These are phyloP conservation scores for Hylaeus anthracinus DNA, from an alignment of 1,140 invertebrate genomes.

Conservation along the genomic window DNA sequence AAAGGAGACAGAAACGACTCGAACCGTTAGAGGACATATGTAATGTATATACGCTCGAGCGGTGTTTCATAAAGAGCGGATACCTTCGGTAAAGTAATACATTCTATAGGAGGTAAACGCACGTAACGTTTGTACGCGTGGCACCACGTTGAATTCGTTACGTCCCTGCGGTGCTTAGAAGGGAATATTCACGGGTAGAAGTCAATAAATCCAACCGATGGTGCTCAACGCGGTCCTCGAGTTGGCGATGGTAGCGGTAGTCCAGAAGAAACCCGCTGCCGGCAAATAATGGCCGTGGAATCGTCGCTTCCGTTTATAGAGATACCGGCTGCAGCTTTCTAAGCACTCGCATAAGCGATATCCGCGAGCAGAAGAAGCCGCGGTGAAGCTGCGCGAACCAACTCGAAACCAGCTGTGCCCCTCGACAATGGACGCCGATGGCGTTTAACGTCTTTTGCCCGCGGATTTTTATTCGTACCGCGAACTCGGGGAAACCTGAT, in stretches of 20 bases:
- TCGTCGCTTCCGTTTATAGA: conserved; percentile 69
- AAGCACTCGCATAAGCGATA: conserved; percentile 35
- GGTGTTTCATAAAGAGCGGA: background rate
- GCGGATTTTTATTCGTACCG: conserved; percentile 19
- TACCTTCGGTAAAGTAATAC: background rate
- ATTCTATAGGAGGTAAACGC: conserved; percentile 6
- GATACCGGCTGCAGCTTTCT: conserved; percentile 57
- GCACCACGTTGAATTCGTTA: conserved; percentile 30
- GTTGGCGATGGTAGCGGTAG: conserved; percentile 29
- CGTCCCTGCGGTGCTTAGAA: conserved; percentile 26
- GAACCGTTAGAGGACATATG: background rate
- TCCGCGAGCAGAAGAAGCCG: conserved; percentile 25
- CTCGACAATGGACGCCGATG: conserved; percentile 43
- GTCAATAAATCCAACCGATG: conserved; percentile 54
- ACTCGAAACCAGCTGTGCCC: conserved; percentile 43
- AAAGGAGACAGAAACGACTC: background rate
- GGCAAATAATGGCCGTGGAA: conserved; percentile 65
- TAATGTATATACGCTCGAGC: background rate
- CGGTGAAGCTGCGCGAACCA: conserved; percentile 29
- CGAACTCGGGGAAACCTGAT: background rate
- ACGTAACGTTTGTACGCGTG: background rate
- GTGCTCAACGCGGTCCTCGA: conserved; percentile 12
- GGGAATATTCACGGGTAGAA: conserved; percentile 48
- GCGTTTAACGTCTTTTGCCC: conserved; percentile 20
- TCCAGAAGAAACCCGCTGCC: conserved; percentile 57